phyloP scores from a whole-genome alignment of 2,888 invertebrate genomes.

The Glomeris marginata region DNA sequence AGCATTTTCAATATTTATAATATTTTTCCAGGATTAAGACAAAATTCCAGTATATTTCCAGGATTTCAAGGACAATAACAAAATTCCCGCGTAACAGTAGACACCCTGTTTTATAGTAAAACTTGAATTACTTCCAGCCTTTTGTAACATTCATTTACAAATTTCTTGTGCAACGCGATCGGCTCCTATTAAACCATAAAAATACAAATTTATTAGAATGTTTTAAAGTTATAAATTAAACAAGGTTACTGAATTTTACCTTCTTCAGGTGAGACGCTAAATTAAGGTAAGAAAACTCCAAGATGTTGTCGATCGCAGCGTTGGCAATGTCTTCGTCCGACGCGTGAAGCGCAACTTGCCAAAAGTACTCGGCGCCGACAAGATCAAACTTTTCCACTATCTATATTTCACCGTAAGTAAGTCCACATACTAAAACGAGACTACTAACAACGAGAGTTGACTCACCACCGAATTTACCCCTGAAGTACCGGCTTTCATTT shows the following conservation, averaged over 20 bases:
- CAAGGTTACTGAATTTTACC: constrained; percentile 16
- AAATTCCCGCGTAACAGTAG: constrained; percentile 2
- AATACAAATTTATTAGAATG: background rate
- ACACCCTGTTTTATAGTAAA: background rate
- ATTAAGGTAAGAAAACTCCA: constrained; percentile 31
- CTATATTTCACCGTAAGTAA: constrained; percentile 15
- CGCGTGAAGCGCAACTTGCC: constrained; percentile 33
- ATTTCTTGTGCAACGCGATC: constrained; percentile 31
- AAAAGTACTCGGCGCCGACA: constrained; percentile 33
- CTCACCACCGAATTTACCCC: constrained; percentile 17
- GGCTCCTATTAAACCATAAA: constrained; percentile 25
- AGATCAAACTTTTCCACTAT: constrained; percentile 32
- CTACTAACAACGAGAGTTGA: background rate
- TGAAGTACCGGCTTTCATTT: constrained; percentile 22
- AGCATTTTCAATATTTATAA: too few relatives aligned
- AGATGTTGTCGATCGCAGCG: constrained; percentile 30
- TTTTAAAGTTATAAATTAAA: background rate
- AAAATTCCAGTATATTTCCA: too few relatives aligned
- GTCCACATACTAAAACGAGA: constrained; percentile 1
- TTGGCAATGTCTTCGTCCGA: constrained; percentile 31
- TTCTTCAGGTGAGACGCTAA: constrained; percentile 30
- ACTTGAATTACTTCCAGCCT: constrained; percentile 27
- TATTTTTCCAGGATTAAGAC: too few relatives aligned
- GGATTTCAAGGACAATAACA: too few relatives aligned
- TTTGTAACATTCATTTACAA: constrained; percentile 33